Evolutionary conservation across 2,888 invertebrate species (phyloP), one percentile per base, ranked within the genome.

Genomic region (Conus canariensis): DNA sequence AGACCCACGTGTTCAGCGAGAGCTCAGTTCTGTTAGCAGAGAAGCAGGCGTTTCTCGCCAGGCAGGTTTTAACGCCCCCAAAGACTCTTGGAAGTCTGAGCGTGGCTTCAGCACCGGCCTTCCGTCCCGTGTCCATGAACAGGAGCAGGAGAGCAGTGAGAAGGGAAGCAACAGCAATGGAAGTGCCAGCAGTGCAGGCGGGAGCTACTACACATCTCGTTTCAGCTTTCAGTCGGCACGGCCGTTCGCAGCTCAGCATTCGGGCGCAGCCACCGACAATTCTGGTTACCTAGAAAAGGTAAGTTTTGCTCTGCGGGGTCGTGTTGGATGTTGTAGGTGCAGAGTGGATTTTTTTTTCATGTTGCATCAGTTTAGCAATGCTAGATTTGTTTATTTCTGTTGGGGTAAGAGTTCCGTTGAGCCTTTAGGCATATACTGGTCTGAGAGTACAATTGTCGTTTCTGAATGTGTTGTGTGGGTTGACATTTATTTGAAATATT

Each of bases 211-310:
- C 74, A n/a, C 89, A 1, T 89, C 89, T 1, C 45, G 89, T 8
- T 85, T 90, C 70, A 89, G 56, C 87, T 90, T 91, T 87, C 92
- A 92, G 70, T 74, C 91, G 0, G 88, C 92, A 0, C 90, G 92
- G 7, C 91, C 91, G 6, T 92, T 90, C 86, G 58, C 85, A 6
- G 22, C 88, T 0, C 90, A 91, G 80, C 60, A 88, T 64, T 64
- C 60, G 12, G 25, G 56, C 25, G 74, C 82, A 59, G 64, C 70
- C 87, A 67, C 60, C 60, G 88, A 83, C 59, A 85, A 14, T 64
- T 92, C 92, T 83, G 90, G 91, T 87, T 93, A 93, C 82, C 90
- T 95, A 59, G 93, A 94, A 91, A 94, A 93, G 94, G 95, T 95
- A 90, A 56, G 80, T 19, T 67, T 30, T 58, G 4, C 4, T 45